Evolutionary conservation across 2,888 invertebrate species (phyloP).

Genomic region (Selenia dentaria): DNA sequence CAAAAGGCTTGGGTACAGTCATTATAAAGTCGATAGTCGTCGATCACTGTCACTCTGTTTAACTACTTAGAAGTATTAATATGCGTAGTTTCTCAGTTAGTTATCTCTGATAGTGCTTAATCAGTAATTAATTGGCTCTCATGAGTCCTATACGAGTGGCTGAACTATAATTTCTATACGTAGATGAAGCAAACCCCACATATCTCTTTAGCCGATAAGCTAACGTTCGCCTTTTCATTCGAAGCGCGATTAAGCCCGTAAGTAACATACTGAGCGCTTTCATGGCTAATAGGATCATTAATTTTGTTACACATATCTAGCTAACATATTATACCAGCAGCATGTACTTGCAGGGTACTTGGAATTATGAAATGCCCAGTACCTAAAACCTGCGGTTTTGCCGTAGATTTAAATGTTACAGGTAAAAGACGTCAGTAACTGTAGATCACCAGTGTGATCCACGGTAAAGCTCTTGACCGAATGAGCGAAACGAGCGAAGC

Average conservation of each 20-base stretch:
- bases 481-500: too few relatives aligned
- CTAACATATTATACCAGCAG: too few relatives aligned
- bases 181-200: slow-evolving; percentile 6
- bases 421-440: too few relatives aligned
- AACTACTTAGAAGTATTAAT: slow-evolving; percentile 19
- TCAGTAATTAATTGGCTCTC: slow-evolving; percentile 25
- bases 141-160: slow-evolving; percentile 7
- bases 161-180: slow-evolving; percentile 17
- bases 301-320: slow-evolving; percentile 13
- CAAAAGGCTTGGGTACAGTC: too few relatives aligned
- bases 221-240: slow-evolving; percentile 26
- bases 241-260: slow-evolving; percentile 31
- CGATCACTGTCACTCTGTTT: slow-evolving; percentile 20
- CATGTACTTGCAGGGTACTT: too few relatives aligned
- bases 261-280: slow-evolving; percentile 31
- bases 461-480: too few relatives aligned
- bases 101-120: slow-evolving; percentile 14
- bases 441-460: too few relatives aligned
- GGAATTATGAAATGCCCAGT: too few relatives aligned
- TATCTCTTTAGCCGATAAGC: neutral
- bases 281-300: slow-evolving; percentile 30
- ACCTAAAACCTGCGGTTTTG: too few relatives aligned
- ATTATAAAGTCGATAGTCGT: slow-evolving; percentile 16
- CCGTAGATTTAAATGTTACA: too few relatives aligned
- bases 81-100: slow-evolving; percentile 7